phyloP scores from a whole-genome alignment of 2,797 vertebrate genomes.

The Coracias cyanogaster region DNA sequence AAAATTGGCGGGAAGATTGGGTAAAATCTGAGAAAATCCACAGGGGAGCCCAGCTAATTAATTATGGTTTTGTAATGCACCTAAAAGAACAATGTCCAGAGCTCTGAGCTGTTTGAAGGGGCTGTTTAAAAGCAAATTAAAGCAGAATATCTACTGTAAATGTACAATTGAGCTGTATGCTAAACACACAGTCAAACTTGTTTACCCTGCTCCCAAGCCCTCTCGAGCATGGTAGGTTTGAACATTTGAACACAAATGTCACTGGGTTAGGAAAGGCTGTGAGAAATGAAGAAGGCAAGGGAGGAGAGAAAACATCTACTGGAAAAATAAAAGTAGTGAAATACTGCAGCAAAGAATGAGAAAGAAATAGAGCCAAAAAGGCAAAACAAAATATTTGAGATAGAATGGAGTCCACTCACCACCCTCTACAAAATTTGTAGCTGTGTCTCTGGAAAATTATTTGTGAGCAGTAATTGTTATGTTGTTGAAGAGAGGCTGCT shows the following conservation, averaged over 20 bases:
- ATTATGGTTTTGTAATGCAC: conserved; percentile 68
- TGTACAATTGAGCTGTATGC: conserved; percentile 49
- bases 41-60: conserved; percentile 70
- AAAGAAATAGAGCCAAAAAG: neutral
- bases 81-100: conserved; percentile 60
- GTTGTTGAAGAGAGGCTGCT: neutral
- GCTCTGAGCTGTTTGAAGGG: conserved; percentile 65
- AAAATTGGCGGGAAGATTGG: conserved; percentile 67
- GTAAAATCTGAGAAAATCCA: conserved; percentile 73
- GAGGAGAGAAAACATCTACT: neutral
- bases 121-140: conserved; percentile 73
- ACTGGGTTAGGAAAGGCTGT: neutral
- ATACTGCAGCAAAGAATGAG: neutral
- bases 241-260: conserved; percentile 29
- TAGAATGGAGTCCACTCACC: neutral
- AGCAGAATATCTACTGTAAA: conserved; percentile 71
- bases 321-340: neutral
- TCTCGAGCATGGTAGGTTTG: conserved; percentile 17
- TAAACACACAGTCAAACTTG: conserved; percentile 44
- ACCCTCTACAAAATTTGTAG: neutral
- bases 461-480: neutral
- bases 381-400: neutral
- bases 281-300: neutral
- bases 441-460: neutral
- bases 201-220: conserved; percentile 48